phyloP scores from a whole-genome alignment of 2,888 invertebrate species.

The Drosophila prostipennis region DNA sequence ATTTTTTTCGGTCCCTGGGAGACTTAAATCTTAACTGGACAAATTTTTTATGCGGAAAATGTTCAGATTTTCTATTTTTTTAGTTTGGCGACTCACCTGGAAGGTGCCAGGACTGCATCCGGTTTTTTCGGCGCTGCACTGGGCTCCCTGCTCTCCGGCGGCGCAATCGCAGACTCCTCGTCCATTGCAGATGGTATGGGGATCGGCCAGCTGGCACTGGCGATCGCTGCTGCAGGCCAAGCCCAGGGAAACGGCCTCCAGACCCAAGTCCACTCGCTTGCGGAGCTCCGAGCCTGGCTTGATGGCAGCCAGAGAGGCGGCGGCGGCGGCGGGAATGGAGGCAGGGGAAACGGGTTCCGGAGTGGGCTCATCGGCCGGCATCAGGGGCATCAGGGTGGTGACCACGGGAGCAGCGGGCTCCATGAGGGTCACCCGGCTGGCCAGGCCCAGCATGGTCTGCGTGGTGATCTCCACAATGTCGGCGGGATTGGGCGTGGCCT shows the following conservation, averaged over 20 bases:
- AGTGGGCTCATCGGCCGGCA: conserved; percentile 70
- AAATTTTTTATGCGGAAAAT: too few species aligned
- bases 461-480: conserved; percentile 83
- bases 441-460: conserved; percentile 83
- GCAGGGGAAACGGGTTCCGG: conserved; percentile 54
- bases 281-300: conserved; percentile 79
- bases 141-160: conserved; percentile 85
- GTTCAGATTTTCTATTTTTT: neutral
- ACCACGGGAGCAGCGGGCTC: conserved; percentile 84
- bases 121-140: conserved; percentile 89
- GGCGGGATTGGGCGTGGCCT: conserved; percentile 76
- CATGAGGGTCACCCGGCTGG: conserved; percentile 85
- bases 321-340: neutral
- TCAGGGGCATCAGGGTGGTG: conserved; percentile 77
- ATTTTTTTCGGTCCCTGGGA: too few species aligned
- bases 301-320: conserved; percentile 36
- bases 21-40: too few species aligned
- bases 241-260: conserved; percentile 89
- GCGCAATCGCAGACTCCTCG: conserved; percentile 90
- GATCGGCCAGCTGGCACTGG: conserved; percentile 92
- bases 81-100: conserved; percentile 84
- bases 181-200: conserved; percentile 89
- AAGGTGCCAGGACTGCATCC: conserved; percentile 95
- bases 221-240: conserved; percentile 90
- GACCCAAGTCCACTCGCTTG: conserved; percentile 83